Conservation (phyloP, 2,888 invertebrate genomes). For the Nephrotoma flavescens region DNA sequence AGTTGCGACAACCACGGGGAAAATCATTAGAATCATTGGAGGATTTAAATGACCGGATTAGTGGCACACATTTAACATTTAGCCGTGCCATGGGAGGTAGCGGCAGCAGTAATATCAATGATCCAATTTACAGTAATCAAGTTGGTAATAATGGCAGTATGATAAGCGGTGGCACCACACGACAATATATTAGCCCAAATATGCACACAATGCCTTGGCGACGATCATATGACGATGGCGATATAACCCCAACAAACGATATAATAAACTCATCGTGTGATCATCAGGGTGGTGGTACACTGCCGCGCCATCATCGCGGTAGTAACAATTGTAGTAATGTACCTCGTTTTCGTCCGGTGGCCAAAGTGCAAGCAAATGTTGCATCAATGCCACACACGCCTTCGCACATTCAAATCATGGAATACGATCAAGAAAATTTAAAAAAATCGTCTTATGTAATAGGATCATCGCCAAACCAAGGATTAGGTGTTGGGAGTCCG, state of each 20-base stretch:
- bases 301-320: conserved; percentile 60
- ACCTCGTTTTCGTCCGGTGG: conserved; percentile 11
- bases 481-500: conserved; percentile 40
- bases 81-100: conserved; percentile 16
- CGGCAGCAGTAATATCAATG: neutral
- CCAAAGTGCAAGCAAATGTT: neutral
- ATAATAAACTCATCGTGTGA: conserved; percentile 28
- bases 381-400: neutral
- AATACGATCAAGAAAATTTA: neutral
- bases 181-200: neutral
- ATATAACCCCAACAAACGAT: conserved; percentile 81
- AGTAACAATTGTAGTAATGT: conserved; percentile 12
- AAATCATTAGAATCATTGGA: conserved; percentile 76
- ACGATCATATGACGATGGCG: conserved; percentile 76
- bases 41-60: conserved; percentile 50
- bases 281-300: conserved; percentile 64
- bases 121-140: neutral
- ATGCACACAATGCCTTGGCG: conserved; percentile 37
- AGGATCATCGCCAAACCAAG: neutral
- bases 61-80: conserved; percentile 33
- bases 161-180: neutral
- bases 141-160: neutral
- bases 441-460: neutral
- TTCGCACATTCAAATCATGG: neutral
- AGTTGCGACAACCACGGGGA: conserved; percentile 70